These are phyloP conservation scores for Poeciliopsis turrubarensis DNA, from an alignment of 2,113 vertebrate species.

Conservation along the genomic window DNA sequence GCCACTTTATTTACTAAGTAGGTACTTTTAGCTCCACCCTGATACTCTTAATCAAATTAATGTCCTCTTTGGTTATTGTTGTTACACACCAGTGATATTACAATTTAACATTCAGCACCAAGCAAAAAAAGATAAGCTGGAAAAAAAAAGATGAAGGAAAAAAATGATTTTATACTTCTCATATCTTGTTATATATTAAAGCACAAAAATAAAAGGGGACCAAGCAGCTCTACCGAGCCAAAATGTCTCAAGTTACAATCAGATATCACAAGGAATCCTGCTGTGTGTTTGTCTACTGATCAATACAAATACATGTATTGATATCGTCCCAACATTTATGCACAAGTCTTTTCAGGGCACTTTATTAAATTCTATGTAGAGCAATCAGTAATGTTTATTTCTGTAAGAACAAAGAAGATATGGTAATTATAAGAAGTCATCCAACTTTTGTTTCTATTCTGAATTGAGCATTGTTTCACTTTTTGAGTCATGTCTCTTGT, in stretches of 20 bases:
- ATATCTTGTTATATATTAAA: constrained; percentile 55
- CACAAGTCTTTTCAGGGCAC: constrained; percentile 74
- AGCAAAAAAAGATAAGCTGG: neutral
- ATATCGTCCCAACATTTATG: constrained; percentile 67
- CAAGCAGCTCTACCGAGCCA: constrained; percentile 42
- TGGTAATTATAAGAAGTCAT: constrained; percentile 57
- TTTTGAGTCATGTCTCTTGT: constrained; percentile 74
- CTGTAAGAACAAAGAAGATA: constrained; percentile 30
- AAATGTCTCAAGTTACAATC: constrained; percentile 34
- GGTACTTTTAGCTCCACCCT: constrained; percentile 42
- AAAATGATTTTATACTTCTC: constrained; percentile 11
- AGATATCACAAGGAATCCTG: constrained; percentile 38
- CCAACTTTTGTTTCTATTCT: constrained; percentile 62
- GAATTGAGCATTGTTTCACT: constrained; percentile 67
- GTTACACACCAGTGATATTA: constrained; percentile 6
- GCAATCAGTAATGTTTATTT: constrained; percentile 55
- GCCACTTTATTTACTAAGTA: constrained; percentile 57
- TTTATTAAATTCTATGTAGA: constrained; percentile 67
- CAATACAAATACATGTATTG: constrained; percentile 57
- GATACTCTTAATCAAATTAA: constrained; percentile 18
- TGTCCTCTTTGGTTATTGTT: constrained; percentile 27
- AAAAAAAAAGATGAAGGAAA: neutral
- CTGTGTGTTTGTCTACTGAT: constrained; percentile 50
- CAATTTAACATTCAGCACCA: constrained; percentile 19
- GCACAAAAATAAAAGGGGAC: constrained; percentile 62